These are phyloP conservation scores for Mormyrus lacerda DNA, from an alignment of 2,113 vertebrate species.

Conservation along the genomic window DNA sequence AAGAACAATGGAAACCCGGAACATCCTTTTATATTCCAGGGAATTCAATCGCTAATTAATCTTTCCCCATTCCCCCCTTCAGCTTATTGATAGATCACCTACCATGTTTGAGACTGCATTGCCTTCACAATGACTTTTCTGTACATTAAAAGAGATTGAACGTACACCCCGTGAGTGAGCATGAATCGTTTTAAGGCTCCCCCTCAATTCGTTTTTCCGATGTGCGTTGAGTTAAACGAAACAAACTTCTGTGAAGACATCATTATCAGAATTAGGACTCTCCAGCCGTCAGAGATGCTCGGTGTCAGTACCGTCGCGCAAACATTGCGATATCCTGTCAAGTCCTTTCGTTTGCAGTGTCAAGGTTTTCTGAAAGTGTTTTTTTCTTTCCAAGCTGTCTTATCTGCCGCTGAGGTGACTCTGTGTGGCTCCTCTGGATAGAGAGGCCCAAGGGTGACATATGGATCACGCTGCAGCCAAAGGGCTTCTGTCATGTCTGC, in stretches of 20 bases:
- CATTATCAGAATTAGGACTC: conserved; percentile 16
- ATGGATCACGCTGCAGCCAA: conserved; percentile 17
- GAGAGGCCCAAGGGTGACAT: conserved; percentile 24
- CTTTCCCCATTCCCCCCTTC: background rate
- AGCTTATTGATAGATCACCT: background rate
- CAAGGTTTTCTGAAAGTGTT: conserved; percentile 29
- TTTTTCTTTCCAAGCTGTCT: conserved; percentile 37
- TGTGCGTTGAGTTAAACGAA: background rate
- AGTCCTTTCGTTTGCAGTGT: conserved; percentile 35
- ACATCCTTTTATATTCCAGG: background rate
- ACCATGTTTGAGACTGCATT: background rate
- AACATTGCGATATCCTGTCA: conserved; percentile 38
- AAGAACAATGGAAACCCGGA: conserved; percentile 20
- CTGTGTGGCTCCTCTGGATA: conserved; percentile 20
- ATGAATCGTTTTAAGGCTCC: background rate
- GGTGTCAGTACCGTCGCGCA: conserved; percentile 34
- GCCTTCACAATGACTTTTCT: background rate
- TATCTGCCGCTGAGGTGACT: conserved; percentile 44
- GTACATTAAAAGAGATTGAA: background rate
- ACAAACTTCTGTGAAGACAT: background rate
- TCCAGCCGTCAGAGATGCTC: conserved; percentile 24
- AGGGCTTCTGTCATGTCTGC: conserved; percentile 27
- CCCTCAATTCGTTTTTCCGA: background rate
- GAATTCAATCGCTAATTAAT: conserved; percentile 34
- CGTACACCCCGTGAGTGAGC: background rate